Conservation (phyloP, 1,140 invertebrate species). For the Eriocheir sinensis region DNA sequence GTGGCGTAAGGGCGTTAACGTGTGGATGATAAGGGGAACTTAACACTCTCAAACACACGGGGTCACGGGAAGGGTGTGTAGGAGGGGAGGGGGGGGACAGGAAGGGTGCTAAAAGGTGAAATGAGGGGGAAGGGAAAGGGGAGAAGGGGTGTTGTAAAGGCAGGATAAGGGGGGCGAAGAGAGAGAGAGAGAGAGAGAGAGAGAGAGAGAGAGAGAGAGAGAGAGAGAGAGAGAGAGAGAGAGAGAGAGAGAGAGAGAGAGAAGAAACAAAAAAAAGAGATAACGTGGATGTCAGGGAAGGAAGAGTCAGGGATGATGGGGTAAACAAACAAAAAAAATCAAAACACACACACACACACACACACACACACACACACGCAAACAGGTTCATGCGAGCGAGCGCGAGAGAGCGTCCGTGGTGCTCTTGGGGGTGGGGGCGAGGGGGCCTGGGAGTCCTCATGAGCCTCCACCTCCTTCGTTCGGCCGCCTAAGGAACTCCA, state of each 20-base stretch:
- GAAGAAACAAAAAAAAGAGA: not conserved
- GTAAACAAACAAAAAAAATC: no score
- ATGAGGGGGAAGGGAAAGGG: not conserved
- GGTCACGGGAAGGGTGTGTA: not conserved
- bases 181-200: conserved; percentile 40
- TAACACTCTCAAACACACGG: no score
- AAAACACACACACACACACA: not conserved
- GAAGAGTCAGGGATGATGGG: no score
- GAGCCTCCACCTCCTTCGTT: not conserved
- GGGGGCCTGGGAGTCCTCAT: no score
- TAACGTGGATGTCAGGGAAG: not conserved
- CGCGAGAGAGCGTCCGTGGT: no score
- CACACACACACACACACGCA: conserved; percentile 21
- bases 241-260: not conserved
- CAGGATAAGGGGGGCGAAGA: not conserved
- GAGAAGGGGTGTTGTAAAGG: no score
- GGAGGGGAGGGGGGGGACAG: not conserved
- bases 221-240: not conserved
- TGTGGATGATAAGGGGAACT: not conserved
- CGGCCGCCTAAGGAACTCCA: not conserved
- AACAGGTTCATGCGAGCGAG: conserved; percentile 10
- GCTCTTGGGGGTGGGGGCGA: no score
- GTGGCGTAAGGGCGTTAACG: not conserved
- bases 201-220: not conserved
- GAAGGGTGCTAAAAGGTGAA: not conserved